These are phyloP conservation scores for Antheraea assamensis DNA, from an alignment of 2,888 invertebrate genomes.

Conservation along the genomic window DNA sequence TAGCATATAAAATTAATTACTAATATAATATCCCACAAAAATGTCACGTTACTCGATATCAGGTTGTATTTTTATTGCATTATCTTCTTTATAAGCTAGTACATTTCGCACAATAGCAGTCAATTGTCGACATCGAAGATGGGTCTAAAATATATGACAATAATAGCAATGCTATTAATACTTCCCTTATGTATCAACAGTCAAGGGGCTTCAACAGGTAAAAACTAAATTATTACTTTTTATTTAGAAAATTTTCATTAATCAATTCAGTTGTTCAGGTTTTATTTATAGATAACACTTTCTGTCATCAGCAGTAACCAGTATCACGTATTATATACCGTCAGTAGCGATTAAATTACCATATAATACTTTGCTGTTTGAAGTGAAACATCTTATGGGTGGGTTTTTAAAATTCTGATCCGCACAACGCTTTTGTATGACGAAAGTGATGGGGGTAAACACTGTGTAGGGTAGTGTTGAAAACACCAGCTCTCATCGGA, in stretches of 20 bases:
- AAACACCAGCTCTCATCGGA: too few species aligned
- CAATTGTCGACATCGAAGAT: background rate
- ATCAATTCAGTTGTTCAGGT: background rate
- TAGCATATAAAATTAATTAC: background rate
- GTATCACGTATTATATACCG: too few species aligned
- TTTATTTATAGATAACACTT: background rate
- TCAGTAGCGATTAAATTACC: too few species aligned
- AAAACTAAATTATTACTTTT: background rate
- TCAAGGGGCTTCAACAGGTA: background rate
- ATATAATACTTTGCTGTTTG: too few species aligned
- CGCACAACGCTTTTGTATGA: too few species aligned
- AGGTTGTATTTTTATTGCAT: background rate
- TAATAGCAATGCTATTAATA: slow-evolving; percentile 1
- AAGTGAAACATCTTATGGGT: too few species aligned
- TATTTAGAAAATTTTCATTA: background rate
- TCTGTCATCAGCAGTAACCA: too few species aligned
- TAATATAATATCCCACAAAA: background rate
- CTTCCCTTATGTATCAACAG: background rate
- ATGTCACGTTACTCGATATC: slow-evolving; percentile 3
- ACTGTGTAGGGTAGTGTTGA: too few species aligned
- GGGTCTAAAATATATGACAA: background rate
- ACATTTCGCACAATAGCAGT: background rate
- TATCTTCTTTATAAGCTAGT: background rate
- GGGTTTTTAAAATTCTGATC: too few species aligned
- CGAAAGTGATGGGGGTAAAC: too few species aligned